Evolutionary conservation across 2,888 invertebrate genomes (phyloP).

Genomic region (Nemotelus nigrinus): DNA sequence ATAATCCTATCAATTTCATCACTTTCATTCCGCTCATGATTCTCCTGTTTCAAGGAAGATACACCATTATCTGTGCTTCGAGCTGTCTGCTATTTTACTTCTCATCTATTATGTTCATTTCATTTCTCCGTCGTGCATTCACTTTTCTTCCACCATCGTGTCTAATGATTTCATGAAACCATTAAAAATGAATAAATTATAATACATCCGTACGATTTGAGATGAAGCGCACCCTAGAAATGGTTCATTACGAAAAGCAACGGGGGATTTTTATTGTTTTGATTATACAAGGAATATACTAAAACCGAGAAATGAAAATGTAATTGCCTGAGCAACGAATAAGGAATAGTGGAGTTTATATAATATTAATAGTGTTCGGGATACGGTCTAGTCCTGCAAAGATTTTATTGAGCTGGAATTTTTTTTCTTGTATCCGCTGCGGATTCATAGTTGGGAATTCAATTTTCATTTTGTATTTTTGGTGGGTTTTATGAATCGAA

Average conservation of each 20-base stretch:
- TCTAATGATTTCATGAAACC: constrained; percentile 29
- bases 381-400: too few relatives aligned
- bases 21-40: too few relatives aligned
- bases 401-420: too few relatives aligned
- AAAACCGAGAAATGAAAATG: constrained; percentile 30
- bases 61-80: too few relatives aligned
- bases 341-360: constrained; percentile 26
- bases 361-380: constrained; percentile 12
- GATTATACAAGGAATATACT: background rate
- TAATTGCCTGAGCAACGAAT: constrained; percentile 11
- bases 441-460: too few relatives aligned
- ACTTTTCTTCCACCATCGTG: background rate
- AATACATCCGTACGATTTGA: background rate
- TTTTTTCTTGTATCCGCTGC: too few relatives aligned
- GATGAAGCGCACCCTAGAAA: background rate
- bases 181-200: constrained; percentile 39
- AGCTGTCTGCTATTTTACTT: too few relatives aligned
- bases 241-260: background rate
- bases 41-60: too few relatives aligned
- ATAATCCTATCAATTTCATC: too few relatives aligned
- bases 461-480: too few relatives aligned
- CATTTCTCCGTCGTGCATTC: background rate
- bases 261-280: constrained; percentile 7
- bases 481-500: too few relatives aligned
- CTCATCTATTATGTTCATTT: background rate